Evolutionary conservation across 2,888 invertebrate genomes (phyloP).

Genomic region (Zele albiditarsus): DNA sequence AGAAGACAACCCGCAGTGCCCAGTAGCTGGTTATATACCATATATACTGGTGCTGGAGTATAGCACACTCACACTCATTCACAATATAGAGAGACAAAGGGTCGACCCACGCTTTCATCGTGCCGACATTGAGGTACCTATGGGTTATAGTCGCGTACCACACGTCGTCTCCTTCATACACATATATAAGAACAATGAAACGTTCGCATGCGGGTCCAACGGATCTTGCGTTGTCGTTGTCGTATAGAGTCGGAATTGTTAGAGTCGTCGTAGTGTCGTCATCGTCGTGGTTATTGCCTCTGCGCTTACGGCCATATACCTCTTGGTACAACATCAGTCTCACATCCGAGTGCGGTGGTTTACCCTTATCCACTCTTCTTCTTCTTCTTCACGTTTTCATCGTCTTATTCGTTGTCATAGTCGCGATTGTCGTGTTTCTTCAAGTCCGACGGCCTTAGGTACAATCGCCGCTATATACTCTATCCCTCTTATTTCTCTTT

Average conservation of each 20-base stretch:
- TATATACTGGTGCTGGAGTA: background rate
- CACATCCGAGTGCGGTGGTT: slow-evolving; percentile 24
- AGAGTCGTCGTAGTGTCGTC: slow-evolving; percentile 9
- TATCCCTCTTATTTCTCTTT: slow-evolving; percentile 25
- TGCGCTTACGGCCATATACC: slow-evolving; percentile 48
- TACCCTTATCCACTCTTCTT: slow-evolving; percentile 32
- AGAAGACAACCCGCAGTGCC: slow-evolving; percentile 69
- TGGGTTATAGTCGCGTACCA: slow-evolving; percentile 55
- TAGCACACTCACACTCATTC: slow-evolving; percentile 33
- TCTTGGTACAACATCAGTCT: slow-evolving; percentile 23
- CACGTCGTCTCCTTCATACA: slow-evolving; percentile 29
- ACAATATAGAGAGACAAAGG: slow-evolving; percentile 50
- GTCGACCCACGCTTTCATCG: slow-evolving; percentile 66
- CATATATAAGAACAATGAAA: slow-evolving; percentile 65
- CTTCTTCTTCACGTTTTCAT: background rate
- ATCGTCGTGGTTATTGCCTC: slow-evolving; percentile 40
- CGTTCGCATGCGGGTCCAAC: slow-evolving; percentile 72
- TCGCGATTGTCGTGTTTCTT: slow-evolving; percentile 3
- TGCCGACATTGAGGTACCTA: slow-evolving; percentile 72
- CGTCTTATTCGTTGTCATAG: background rate
- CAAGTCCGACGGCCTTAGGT: slow-evolving; percentile 30
- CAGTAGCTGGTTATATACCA: slow-evolving; percentile 61
- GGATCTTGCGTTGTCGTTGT: slow-evolving; percentile 67
- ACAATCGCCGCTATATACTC: slow-evolving; percentile 42
- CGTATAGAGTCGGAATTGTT: slow-evolving; percentile 29